Conservation (phyloP, 2,113 vertebrate species). For the Leucoraja erinaceus region DNA sequence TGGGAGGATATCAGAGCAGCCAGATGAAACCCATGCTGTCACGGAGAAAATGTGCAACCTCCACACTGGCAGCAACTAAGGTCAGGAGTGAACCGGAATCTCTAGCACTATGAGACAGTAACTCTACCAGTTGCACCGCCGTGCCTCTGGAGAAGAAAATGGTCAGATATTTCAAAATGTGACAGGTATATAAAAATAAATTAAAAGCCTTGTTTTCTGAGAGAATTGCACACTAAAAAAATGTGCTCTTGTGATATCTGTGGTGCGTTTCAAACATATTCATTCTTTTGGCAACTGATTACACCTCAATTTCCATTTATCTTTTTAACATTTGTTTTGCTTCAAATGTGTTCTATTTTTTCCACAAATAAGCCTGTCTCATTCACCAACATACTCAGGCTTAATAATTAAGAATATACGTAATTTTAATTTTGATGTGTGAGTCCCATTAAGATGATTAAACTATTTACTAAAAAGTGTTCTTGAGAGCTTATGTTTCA, state of each 20-base stretch:
- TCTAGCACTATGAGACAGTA: too few species aligned
- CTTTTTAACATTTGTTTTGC: background rate
- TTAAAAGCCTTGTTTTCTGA: background rate
- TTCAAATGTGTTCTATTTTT: background rate
- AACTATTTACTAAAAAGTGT: background rate
- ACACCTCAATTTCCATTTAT: background rate
- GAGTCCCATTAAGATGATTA: background rate
- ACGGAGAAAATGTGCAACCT: too few species aligned
- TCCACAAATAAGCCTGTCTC: background rate
- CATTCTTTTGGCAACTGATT: background rate
- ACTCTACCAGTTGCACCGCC: too few species aligned
- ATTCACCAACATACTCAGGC: background rate
- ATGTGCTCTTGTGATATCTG: background rate
- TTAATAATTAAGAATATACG: background rate
- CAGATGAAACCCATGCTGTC: too few species aligned
- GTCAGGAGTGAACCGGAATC: too few species aligned
- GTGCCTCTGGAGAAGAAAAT: background rate
- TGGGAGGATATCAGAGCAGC: too few species aligned
- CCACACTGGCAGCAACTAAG: too few species aligned
- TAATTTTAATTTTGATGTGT: background rate
- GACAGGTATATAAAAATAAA: background rate
- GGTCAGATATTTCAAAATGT: background rate
- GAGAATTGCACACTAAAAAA: background rate
- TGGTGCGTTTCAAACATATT: background rate
- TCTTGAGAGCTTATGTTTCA: background rate